A percentile compares a stretch with the other conserved stretches of the same genome.
phyloP scores from a whole-genome alignment of 1,140 invertebrate species.

The Marisa cornuarietis region DNA sequence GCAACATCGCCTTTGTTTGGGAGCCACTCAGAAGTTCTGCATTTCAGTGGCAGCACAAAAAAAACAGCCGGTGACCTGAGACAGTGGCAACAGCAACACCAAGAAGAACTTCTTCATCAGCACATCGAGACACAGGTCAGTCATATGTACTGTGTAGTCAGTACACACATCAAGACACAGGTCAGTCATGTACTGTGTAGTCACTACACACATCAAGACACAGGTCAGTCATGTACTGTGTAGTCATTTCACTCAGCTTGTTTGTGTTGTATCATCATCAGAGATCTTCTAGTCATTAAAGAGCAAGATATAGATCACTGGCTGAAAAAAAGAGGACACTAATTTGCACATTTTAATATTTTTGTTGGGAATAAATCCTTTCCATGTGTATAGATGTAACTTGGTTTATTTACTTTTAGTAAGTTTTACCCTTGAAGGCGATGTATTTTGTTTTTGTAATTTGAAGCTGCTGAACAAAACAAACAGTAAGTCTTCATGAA shows the following conservation, averaged over 20 bases:
- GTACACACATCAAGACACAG: conserved; percentile 32
- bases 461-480: no score
- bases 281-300: no score
- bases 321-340: no score
- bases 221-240: conserved; percentile 16
- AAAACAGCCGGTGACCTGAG: conserved; percentile 28
- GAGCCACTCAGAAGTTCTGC: conserved; percentile 8
- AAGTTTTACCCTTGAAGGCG: no score
- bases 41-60: conserved; percentile 17
- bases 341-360: no score
- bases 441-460: no score
- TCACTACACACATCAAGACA: conserved; percentile 28
- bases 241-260: conserved; percentile 13
- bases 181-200: conserved; percentile 1
- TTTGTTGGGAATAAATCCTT: no score
- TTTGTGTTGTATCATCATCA: no score
- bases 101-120: conserved; percentile 37
- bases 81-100: conserved; percentile 48
- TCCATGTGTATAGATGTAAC: no score
- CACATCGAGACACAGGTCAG: conserved; percentile 36
- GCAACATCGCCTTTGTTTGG: not conserved
- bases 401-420: no score
- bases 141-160: not conserved
- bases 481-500: no score
- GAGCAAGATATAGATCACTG: no score